These are phyloP conservation scores for Rhorus exstirpatorius DNA, from an alignment of 2,888 invertebrate genomes.

Conservation along the genomic window DNA sequence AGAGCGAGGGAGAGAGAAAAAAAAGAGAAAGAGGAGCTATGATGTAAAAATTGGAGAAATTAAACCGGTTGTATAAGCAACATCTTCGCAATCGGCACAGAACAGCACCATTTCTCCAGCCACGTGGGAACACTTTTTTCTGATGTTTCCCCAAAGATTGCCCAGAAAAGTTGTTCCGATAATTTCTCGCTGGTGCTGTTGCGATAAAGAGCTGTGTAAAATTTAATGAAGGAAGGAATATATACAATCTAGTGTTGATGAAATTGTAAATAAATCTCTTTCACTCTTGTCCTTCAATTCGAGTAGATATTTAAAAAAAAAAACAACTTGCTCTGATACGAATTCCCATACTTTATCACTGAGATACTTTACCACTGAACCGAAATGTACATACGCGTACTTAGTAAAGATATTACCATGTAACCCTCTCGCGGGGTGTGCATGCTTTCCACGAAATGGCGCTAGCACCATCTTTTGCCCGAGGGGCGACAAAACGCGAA, in stretches of 20 bases:
- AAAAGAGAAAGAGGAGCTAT: no score
- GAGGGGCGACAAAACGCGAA: conserved; percentile 45
- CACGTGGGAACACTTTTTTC: no score
- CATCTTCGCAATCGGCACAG: no score
- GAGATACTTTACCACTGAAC: conserved; percentile 26
- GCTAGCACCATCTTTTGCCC: background rate
- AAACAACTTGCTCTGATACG: background rate
- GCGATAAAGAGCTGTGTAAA: no score
- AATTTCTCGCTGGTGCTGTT: no score
- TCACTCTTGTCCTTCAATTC: background rate
- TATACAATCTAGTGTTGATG: conserved; percentile 1
- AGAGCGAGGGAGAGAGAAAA: no score
- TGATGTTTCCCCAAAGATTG: no score
- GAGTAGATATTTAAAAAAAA: conserved; percentile 9
- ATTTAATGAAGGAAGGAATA: background rate
- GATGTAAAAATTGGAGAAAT: background rate
- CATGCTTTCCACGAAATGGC: conserved; percentile 16
- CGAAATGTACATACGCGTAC: background rate
- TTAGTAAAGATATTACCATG: conserved; percentile 38
- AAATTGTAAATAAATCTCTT: conserved; percentile 31
- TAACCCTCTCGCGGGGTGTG: background rate
- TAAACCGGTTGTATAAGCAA: background rate
- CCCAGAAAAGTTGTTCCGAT: no score
- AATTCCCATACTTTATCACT: no score
- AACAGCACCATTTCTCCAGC: no score